Evolutionary conservation across 2,797 vertebrate species (phyloP).

Genomic region (Peromyscus nudipes): DNA sequence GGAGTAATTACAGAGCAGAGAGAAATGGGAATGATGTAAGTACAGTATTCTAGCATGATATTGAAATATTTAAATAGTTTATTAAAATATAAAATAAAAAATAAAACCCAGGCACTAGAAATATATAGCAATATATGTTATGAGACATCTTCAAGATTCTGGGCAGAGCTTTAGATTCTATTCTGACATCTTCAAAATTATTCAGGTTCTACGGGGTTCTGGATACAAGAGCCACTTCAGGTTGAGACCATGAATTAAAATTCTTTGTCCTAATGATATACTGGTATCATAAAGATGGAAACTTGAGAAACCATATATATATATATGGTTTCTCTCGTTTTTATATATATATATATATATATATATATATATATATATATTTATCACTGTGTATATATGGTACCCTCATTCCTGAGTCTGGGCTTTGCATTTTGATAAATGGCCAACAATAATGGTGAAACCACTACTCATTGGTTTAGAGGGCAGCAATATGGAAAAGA

Average conservation of each 20-base stretch:
- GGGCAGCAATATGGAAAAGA: background rate
- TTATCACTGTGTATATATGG: no score
- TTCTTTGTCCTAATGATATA: background rate
- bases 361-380: no score
- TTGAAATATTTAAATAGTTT: background rate
- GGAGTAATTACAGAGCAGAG: background rate
- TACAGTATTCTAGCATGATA: background rate
- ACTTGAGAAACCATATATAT: background rate
- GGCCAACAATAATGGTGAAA: background rate
- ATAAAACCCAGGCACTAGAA: background rate
- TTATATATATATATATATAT: no score
- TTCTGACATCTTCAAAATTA: background rate
- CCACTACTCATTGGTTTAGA: background rate
- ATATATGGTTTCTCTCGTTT: no score
- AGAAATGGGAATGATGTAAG: background rate
- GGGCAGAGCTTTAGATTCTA: background rate
- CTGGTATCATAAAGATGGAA: background rate
- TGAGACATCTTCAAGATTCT: background rate
- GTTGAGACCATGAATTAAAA: background rate
- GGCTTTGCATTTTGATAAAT: background rate
- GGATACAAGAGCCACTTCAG: background rate
- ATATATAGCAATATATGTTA: background rate
- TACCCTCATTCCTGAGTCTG: background rate
- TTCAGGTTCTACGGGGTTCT: background rate
- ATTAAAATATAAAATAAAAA: background rate